phyloP scores from a whole-genome alignment of 2,797 vertebrate genomes.

The Okamejei kenojei region DNA sequence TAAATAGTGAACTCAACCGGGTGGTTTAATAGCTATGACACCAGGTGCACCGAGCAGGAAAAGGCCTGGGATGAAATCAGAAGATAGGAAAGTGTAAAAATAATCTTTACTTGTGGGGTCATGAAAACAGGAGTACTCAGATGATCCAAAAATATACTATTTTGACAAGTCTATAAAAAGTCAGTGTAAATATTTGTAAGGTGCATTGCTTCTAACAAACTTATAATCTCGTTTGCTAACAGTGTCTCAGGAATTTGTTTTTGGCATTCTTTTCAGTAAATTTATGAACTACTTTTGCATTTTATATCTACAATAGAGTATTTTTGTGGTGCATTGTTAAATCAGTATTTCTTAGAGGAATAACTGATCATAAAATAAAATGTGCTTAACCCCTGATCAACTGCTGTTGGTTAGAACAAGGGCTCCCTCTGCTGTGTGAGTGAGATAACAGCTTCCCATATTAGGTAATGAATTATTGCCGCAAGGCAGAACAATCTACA shows the following conservation, averaged over 20 bases:
- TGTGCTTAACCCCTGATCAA: neutral
- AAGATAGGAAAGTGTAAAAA: neutral
- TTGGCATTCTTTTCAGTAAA: neutral
- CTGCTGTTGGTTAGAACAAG: neutral
- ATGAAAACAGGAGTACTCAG: neutral
- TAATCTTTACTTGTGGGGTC: neutral
- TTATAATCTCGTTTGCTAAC: neutral
- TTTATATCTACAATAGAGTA: neutral
- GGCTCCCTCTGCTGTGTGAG: constrained; percentile 16
- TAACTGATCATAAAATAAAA: neutral
- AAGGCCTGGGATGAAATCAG: neutral
- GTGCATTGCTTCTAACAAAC: neutral
- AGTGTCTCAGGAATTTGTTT: neutral
- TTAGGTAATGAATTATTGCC: neutral
- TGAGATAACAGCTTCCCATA: neutral
- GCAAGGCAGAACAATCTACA: neutral
- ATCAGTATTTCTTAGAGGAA: neutral
- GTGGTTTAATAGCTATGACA: neutral
- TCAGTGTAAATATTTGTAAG: neutral
- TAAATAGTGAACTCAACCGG: neutral
- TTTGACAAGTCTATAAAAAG: neutral
- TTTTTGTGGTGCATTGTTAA: neutral
- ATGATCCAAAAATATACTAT: neutral
- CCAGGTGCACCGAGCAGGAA: neutral
- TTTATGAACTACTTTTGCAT: neutral